Evolutionary conservation across 2,888 invertebrate species (phyloP), one percentile per base, ranked within the genome.

Genomic region (Caenorhabditis sp.): DNA sequence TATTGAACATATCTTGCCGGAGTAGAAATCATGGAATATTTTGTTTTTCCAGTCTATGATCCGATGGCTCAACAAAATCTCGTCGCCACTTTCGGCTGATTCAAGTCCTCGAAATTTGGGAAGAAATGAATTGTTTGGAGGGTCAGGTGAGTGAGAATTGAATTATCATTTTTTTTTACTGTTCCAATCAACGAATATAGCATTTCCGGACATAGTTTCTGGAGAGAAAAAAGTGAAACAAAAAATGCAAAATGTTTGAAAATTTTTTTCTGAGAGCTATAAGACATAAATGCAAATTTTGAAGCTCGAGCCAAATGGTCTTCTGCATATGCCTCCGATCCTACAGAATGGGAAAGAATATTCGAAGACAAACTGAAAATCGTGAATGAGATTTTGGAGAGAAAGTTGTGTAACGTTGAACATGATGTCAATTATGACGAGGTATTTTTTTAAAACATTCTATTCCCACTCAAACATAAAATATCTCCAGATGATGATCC

Each of bases 321-420:
- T 38, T 71, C 80, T 0, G 83, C 84, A 4, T 85, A 84, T 69
- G 84, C 84, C 1, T 85, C 85, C 8, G 86, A 86, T 62, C 86
- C 86, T n/a, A 60, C 76, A 7, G 81, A 81, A 57, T 85, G 85
- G 85, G 85, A 86, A 61, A 26, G 70, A 8, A 72, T 76, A 8
- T 85, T 86, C 70, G 80, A 82, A 56, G 61, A 68, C 56, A 81
- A 79, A 70, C 75, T 73, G 75, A 50, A 17, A 17, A 50, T 73
- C 2, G 73, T 68, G 5, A 64, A 70, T 52, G 63, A 64, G 10
- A 57, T 70, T 50, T 69, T 82, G n/a, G 82, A 82, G 20, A 57
- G 63, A 52, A 80, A 80, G 36, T 61, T 72, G 7, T 61, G 26
- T 20, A 65, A 75, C 49, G 70, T 67, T 23, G 80, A 80, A 56